A percentile compares a stretch with the other conserved stretches of the same genome.
Evolutionary conservation across 1,140 invertebrate species (phyloP).

Genomic region (Lepeophtheirus salmonis): DNA sequence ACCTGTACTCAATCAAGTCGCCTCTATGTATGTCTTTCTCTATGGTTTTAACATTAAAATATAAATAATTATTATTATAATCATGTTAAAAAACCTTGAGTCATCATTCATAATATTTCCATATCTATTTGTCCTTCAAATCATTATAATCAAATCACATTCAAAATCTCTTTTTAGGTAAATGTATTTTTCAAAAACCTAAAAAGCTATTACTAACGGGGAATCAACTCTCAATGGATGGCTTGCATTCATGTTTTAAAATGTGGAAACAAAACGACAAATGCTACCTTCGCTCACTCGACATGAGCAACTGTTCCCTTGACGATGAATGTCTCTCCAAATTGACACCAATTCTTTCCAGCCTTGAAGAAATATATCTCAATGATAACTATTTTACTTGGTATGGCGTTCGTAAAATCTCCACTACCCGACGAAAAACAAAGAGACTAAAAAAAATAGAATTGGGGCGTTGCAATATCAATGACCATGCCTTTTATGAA

Average conservation of each 20-base stretch:
- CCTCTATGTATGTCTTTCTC: too few relatives aligned
- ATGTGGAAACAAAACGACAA: neutral
- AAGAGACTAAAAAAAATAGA: neutral
- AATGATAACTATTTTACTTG: conserved; percentile 1
- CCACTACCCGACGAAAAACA: neutral
- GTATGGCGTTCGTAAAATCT: conserved; percentile 6
- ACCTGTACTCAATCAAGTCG: too few relatives aligned
- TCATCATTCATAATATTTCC: neutral
- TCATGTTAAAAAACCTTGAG: too few relatives aligned
- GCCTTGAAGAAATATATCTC: neutral
- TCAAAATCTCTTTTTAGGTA: too few relatives aligned
- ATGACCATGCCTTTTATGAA: conserved; percentile 7
- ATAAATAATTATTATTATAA: too few relatives aligned
- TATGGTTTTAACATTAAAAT: too few relatives aligned
- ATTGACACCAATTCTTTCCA: conserved; percentile 1
- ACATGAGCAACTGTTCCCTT: neutral
- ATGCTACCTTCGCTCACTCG: neutral
- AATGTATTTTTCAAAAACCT: neutral
- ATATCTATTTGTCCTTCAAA: neutral
- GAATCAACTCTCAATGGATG: conserved; percentile 3
- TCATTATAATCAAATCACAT: too few relatives aligned
- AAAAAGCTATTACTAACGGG: conserved; percentile 1
- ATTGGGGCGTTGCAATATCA: neutral
- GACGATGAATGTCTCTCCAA: conserved; percentile 6
- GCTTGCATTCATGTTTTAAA: neutral